These are phyloP conservation scores for Todiramphus saurophagus DNA, from an alignment of 2,113 vertebrate genomes.

Conservation along the genomic window DNA sequence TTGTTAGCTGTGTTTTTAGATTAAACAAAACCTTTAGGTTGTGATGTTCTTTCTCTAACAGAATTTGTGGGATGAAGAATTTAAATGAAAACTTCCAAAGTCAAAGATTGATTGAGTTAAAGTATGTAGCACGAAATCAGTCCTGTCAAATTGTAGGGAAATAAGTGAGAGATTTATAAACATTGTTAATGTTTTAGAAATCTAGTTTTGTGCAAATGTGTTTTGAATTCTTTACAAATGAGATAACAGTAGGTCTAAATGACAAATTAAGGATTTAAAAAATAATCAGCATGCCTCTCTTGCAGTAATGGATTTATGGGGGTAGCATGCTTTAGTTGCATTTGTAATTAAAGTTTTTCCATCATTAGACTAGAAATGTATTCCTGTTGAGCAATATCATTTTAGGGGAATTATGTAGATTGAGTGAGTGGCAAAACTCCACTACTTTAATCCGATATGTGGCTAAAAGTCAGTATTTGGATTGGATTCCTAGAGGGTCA, in stretches of 20 bases:
- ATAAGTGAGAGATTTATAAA: slow-evolving; percentile 71
- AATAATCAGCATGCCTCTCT: slow-evolving; percentile 73
- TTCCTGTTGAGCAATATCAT: slow-evolving; percentile 70
- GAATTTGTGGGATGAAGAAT: slow-evolving; percentile 53
- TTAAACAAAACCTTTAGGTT: slow-evolving; percentile 60
- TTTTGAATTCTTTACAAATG: slow-evolving; percentile 73
- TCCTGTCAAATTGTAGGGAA: slow-evolving; percentile 64
- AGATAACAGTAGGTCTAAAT: slow-evolving; percentile 74
- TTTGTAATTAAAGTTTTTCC: slow-evolving; percentile 75
- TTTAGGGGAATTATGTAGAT: slow-evolving; percentile 68
- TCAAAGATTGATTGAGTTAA: slow-evolving; percentile 54
- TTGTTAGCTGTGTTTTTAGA: slow-evolving; percentile 46
- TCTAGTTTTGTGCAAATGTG: slow-evolving; percentile 65
- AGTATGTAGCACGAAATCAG: slow-evolving; percentile 62
- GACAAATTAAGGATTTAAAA: slow-evolving; percentile 78
- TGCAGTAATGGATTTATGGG: slow-evolving; percentile 67
- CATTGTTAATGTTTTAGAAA: slow-evolving; percentile 71
- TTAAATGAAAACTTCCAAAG: slow-evolving; percentile 56
- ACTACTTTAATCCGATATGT: slow-evolving; percentile 53
- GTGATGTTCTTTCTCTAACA: slow-evolving; percentile 53
- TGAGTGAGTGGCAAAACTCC: slow-evolving; percentile 63
- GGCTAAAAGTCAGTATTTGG: slow-evolving; percentile 61
- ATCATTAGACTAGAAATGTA: slow-evolving; percentile 68
- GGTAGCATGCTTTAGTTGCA: slow-evolving; percentile 65
- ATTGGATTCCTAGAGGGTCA: slow-evolving; percentile 54